Evolutionary conservation across 2,797 vertebrate species (phyloP).

Genomic region (Enoplosus armatus): DNA sequence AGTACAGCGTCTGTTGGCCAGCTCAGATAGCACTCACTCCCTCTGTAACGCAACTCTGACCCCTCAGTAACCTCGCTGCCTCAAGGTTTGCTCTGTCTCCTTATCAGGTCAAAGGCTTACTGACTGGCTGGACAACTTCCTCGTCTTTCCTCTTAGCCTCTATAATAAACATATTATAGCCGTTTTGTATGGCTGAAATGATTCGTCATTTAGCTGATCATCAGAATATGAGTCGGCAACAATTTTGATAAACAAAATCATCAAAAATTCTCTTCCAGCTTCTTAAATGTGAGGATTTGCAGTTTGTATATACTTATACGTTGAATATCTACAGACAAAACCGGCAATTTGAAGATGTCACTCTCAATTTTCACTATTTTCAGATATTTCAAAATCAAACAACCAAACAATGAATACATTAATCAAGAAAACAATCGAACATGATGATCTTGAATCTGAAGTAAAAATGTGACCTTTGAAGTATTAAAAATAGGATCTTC

Average conservation of each 20-base stretch:
- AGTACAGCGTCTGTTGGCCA: constrained; percentile 1
- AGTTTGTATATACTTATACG: background rate
- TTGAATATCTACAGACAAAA: background rate
- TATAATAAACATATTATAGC: background rate
- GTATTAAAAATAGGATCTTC: background rate
- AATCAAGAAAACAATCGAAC: background rate
- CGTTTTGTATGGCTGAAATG: background rate
- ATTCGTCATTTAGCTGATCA: background rate
- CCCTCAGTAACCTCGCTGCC: constrained; percentile 50
- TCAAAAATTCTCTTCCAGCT: background rate
- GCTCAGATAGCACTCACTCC: constrained; percentile 35
- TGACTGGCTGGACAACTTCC: constrained; percentile 29
- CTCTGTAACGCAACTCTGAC: constrained; percentile 47
- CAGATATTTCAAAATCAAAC: background rate
- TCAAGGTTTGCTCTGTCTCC: constrained; percentile 27
- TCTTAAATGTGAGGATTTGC: background rate
- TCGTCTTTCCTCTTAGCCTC: constrained; percentile 3
- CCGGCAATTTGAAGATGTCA: background rate
- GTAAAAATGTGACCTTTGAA: background rate
- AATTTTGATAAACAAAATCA: background rate
- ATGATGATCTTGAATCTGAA: background rate
- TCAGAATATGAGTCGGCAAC: background rate
- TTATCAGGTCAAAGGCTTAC: constrained; percentile 63
- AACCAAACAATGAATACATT: background rate
- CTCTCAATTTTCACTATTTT: background rate